Conservation (phyloP, 30 jellyfish, hydroid and myxozoan genomes). For the Pseudorhiza aurosa region DNA sequence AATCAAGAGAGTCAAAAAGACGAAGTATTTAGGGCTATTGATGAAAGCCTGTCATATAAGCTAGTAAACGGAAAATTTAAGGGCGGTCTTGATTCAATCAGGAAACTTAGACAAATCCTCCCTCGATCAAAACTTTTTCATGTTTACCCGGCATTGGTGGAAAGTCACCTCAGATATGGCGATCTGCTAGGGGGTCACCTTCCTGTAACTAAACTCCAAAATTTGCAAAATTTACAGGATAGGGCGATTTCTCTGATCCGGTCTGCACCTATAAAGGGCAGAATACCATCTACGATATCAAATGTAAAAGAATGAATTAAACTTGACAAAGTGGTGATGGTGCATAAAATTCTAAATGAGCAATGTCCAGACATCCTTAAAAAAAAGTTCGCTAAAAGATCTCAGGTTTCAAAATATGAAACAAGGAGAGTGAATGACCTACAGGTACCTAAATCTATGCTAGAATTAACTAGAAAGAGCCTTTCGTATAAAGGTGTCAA, state of each 20-base stretch:
- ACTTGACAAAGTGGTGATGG: no score
- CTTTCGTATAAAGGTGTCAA: no score
- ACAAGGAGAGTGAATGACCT: constrained; percentile 30
- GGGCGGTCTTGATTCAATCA: constrained; percentile 13
- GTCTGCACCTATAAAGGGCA: constrained; percentile 14
- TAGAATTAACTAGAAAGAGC: no score
- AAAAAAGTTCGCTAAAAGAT: no score
- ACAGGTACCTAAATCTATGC: no score
- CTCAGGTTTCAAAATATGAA: constrained; percentile 35
- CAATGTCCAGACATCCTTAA: no score
- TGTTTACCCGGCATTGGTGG: constrained; percentile 21
- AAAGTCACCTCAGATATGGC: constrained; percentile 26
- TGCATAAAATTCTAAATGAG: no score
- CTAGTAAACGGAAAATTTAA: no score
- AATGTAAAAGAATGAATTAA: no score
- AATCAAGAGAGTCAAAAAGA: constrained; percentile 26
- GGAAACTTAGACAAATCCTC: constrained; percentile 31
- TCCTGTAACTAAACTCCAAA: no score
- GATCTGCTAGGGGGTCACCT: no score
- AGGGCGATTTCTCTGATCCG: constrained; percentile 14
- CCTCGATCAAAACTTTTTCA: constrained; percentile 29
- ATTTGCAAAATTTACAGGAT: constrained; percentile 19
- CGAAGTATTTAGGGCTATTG: constrained; percentile 43
- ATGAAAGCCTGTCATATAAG: no score
- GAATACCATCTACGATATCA: neutral